Evolutionary conservation across 2,797 vertebrate species (phyloP).

Genomic region (Atherinosoma microstoma): DNA sequence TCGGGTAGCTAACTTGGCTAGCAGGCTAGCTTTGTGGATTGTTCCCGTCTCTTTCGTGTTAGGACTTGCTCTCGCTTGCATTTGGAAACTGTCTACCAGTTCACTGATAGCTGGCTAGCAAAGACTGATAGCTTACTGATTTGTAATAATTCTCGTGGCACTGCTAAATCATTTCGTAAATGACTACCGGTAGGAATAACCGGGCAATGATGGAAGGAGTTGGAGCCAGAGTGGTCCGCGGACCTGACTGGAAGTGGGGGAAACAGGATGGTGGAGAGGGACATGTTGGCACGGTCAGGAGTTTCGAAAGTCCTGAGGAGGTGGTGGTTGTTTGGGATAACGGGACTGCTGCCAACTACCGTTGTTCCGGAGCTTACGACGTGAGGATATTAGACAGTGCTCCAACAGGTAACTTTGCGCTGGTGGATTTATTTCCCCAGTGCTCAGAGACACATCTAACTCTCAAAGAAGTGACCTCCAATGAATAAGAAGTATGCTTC

Average conservation of each 20-base stretch:
- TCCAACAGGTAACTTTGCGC: conserved; percentile 89
- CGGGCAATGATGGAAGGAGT: conserved; percentile 99
- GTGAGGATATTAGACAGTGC: conserved; percentile 97
- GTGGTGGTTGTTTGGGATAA: conserved; percentile 99
- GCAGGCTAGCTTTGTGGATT: conserved; percentile 59
- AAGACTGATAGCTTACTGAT: conserved; percentile 29
- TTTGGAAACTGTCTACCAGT: conserved; percentile 34
- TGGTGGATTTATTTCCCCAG: neutral
- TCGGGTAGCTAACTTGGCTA: conserved; percentile 60
- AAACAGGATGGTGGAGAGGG: conserved; percentile 99
- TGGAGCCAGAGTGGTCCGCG: conserved; percentile 95
- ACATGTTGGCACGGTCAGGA: conserved; percentile 97
- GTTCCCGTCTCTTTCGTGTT: conserved; percentile 59
- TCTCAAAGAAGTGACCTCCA: neutral
- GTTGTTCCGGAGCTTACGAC: conserved; percentile 97
- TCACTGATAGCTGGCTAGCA: conserved; percentile 39
- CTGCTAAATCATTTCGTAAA: conserved; percentile 68
- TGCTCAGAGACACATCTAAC: neutral
- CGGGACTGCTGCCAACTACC: conserved; percentile 98
- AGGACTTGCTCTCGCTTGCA: conserved; percentile 52
- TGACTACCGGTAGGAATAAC: conserved; percentile 98
- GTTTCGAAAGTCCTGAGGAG: conserved; percentile 98
- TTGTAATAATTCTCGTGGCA: conserved; percentile 25
- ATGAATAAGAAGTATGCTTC: neutral
- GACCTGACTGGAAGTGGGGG: conserved; percentile 99